These are phyloP conservation scores for Clarias batrachus DNA, from an alignment of 2,113 vertebrate genomes.

Conservation along the genomic window DNA sequence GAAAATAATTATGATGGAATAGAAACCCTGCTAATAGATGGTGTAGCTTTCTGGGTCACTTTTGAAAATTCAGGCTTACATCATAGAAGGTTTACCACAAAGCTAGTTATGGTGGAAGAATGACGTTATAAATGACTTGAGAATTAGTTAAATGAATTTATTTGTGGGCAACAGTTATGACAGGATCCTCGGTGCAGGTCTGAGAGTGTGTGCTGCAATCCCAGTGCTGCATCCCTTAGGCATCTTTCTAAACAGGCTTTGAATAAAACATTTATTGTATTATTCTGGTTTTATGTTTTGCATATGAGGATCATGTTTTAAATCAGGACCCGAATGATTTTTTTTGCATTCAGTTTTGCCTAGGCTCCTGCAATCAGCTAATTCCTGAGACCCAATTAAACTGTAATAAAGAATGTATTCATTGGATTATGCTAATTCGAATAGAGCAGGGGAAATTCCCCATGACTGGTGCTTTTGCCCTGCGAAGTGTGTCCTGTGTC, in stretches of 20 bases:
- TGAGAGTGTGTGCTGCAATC: not conserved
- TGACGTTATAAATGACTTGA: not conserved
- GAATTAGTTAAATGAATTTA: slow-evolving; percentile 1
- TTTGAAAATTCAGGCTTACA: slow-evolving; percentile 6
- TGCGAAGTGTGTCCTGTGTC: slow-evolving; percentile 24
- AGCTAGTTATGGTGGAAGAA: not conserved
- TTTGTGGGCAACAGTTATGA: not conserved
- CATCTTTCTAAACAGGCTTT: not conserved
- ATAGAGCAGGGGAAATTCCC: slow-evolving; percentile 32
- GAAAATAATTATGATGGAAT: slow-evolving; percentile 2
- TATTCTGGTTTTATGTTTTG: slow-evolving; percentile 3
- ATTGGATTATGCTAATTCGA: slow-evolving; percentile 35
- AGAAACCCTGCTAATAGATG: slow-evolving; percentile 11
- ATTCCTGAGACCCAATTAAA: not conserved
- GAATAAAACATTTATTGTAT: not conserved
- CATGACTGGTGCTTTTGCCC: slow-evolving; percentile 22
- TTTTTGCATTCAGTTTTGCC: not conserved
- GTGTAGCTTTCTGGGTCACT: not conserved
- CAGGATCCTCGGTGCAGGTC: not conserved
- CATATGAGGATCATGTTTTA: not conserved
- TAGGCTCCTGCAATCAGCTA: not conserved
- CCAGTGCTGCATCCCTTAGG: too few species aligned
- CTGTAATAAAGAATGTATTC: not conserved
- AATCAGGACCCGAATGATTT: not conserved
- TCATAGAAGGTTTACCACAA: slow-evolving; percentile 13